phyloP scores from a whole-genome alignment of 2,888 invertebrate genomes.

The Cheilosia vulpina region DNA sequence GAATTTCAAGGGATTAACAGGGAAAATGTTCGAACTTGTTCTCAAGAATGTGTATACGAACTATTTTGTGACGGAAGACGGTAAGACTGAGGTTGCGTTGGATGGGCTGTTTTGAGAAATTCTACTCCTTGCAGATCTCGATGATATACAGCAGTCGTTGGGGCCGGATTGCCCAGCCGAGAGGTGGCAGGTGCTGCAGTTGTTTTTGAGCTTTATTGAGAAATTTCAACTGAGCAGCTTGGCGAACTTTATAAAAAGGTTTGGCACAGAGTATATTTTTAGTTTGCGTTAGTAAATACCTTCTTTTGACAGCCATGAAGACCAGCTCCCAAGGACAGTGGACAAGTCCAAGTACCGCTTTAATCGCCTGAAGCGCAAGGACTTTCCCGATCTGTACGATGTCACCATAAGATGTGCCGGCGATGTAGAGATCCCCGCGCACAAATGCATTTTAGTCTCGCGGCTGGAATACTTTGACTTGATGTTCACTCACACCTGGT shows the following conservation, averaged over 20 bases:
- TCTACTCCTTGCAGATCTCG: slow-evolving; percentile 78
- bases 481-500: slow-evolving; percentile 92
- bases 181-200: slow-evolving; percentile 76
- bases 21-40: slow-evolving; percentile 89
- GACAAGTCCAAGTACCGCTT: slow-evolving; percentile 79
- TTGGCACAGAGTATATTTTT: neutral
- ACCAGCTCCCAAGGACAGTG: slow-evolving; percentile 71
- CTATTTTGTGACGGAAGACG: slow-evolving; percentile 80
- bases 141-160: slow-evolving; percentile 80
- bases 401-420: slow-evolving; percentile 86
- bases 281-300: slow-evolving; percentile 75
- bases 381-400: slow-evolving; percentile 86
- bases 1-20: slow-evolving; percentile 79
- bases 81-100: slow-evolving; percentile 72
- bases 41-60: slow-evolving; percentile 88
- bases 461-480: slow-evolving; percentile 93
- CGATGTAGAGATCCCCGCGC: slow-evolving; percentile 86
- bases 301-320: slow-evolving; percentile 25
- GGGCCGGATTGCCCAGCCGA: slow-evolving; percentile 77
- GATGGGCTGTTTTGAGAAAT: neutral
- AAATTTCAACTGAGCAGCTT: slow-evolving; percentile 81
- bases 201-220: slow-evolving; percentile 79
- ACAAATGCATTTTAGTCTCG: slow-evolving; percentile 92
- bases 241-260: slow-evolving; percentile 79
- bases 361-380: slow-evolving; percentile 84